Conservation (phyloP, 37 sponge, comb jelly and placozoan species). For the Beroe forskalii region DNA sequence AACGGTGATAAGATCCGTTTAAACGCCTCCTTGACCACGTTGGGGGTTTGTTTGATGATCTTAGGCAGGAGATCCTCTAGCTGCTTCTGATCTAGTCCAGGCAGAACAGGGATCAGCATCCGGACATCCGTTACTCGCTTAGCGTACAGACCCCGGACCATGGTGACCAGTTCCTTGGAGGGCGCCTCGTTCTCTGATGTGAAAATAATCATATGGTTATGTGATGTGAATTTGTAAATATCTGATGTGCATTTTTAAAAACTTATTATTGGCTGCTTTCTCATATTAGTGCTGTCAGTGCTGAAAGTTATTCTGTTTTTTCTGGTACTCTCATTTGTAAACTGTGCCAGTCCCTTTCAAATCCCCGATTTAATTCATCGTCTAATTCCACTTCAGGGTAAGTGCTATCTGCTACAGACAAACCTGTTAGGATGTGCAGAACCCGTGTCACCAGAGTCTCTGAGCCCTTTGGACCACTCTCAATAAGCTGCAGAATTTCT, state of each 20-base stretch:
- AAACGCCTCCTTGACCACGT: constrained; percentile 84
- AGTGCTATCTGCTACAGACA: too few species aligned
- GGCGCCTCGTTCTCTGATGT: constrained; percentile 40
- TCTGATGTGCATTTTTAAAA: too few species aligned
- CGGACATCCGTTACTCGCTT: constrained; percentile 81
- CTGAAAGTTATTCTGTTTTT: too few species aligned
- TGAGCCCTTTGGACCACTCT: constrained; percentile 86
- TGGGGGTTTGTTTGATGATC: constrained; percentile 81
- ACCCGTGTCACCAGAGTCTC: constrained; percentile 93
- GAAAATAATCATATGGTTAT: too few species aligned
- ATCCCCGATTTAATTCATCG: too few species aligned
- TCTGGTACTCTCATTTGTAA: too few species aligned
- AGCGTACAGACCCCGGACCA: constrained; percentile 80
- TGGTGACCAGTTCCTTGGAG: constrained; percentile 43
- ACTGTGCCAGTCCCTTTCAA: too few species aligned
- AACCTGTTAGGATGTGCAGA: constrained; percentile 89
- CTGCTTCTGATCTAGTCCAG: constrained; percentile 88
- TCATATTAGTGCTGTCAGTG: too few species aligned
- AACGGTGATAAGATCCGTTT: constrained; percentile 75
- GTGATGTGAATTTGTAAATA: too few species aligned
- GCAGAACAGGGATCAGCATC: constrained; percentile 91
- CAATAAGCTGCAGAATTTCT: constrained; percentile 81
- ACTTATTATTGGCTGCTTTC: too few species aligned
- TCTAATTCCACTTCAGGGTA: too few species aligned
- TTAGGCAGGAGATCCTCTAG: constrained; percentile 85